Evolutionary conservation across 2,888 invertebrate genomes (phyloP), one percentile per base, ranked within the genome.

Genomic region (Hydropsyche betteni): DNA sequence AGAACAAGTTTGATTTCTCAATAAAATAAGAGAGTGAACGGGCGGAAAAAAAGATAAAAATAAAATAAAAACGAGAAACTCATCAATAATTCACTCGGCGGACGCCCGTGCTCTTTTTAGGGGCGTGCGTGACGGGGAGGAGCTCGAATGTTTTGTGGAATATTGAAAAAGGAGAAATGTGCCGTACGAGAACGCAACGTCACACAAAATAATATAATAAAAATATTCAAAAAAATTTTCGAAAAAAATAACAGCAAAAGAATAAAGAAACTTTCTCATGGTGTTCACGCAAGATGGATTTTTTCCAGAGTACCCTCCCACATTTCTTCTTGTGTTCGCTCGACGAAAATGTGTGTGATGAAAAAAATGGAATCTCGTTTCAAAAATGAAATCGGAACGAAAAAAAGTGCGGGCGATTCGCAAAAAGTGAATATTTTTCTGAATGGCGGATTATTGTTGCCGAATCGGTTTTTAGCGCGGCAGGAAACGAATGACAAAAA

Each of bases 81-180:
- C 64, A 64, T 64, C 64, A 64, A 64, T 64, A 64, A 64, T 64
- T 64, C 64, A 64, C 36, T 64, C 64, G 64, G 50, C 72, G 72
- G 72, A 72, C 72, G 72, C 61, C 61, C 72, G 58, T 24, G 55
- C 61, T 61, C 55, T 72, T 69, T 72, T 72, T 72, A 61, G 72
- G 72, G 72, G 72, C 72, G 72, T 72, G 72, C 72, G 72, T 72
- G 72, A 72, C 72, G 72, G 72, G 72, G 72, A 53, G 72, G 64
- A 55, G 72, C 58, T 44, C 44, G 55, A 58, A 51, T 72, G 72
- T 72, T 72, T 72, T 72, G 72, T 72, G 72, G 72, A 72, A 72
- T 72, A 72, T 72, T 72, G 72, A 72, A 72, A 72, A 72, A 72
- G 61, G 55, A 72, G 72, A 72, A 72, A 72, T 72, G 38, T 36